phyloP scores from a whole-genome alignment of 2,888 invertebrate species.

The Trachelus tabidus region DNA sequence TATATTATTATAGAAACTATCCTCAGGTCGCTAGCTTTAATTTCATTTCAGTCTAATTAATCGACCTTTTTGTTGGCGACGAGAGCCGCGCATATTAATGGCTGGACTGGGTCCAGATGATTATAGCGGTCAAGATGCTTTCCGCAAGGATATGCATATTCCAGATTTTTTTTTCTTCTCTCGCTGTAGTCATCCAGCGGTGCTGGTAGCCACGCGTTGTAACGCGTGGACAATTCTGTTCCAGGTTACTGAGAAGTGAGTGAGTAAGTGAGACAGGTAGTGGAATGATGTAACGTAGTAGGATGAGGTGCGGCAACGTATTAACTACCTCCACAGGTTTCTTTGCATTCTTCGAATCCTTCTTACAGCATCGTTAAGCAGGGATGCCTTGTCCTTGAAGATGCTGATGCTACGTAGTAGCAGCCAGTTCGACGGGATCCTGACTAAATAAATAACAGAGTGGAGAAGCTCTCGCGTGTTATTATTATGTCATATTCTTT shows the following conservation, averaged over 20 bases:
- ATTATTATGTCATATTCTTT: background rate
- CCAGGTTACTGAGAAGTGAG: background rate
- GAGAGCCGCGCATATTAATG: background rate
- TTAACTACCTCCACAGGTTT: constrained; percentile 59
- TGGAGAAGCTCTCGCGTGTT: background rate
- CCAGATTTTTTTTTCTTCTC: background rate
- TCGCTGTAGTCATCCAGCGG: background rate
- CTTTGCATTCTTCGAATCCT: constrained; percentile 59
- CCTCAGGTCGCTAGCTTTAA: background rate
- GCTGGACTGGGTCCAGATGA: background rate
- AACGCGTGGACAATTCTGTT: background rate
- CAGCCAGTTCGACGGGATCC: background rate
- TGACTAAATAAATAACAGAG: constrained; percentile 2
- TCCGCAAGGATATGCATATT: background rate
- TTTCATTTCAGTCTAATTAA: background rate
- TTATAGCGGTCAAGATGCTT: background rate
- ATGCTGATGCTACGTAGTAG: background rate
- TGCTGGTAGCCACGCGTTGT: background rate
- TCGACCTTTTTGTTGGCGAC: background rate
- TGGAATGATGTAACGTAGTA: background rate
- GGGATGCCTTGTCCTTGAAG: constrained; percentile 50
- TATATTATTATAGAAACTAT: background rate
- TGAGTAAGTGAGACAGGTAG: background rate
- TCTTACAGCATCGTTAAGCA: constrained; percentile 44
- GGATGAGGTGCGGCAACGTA: constrained; percentile 50